Evolutionary conservation across 2,797 vertebrate genomes (phyloP), one percentile per base, ranked within the genome.

Genomic region (Thaleichthys pacificus): DNA sequence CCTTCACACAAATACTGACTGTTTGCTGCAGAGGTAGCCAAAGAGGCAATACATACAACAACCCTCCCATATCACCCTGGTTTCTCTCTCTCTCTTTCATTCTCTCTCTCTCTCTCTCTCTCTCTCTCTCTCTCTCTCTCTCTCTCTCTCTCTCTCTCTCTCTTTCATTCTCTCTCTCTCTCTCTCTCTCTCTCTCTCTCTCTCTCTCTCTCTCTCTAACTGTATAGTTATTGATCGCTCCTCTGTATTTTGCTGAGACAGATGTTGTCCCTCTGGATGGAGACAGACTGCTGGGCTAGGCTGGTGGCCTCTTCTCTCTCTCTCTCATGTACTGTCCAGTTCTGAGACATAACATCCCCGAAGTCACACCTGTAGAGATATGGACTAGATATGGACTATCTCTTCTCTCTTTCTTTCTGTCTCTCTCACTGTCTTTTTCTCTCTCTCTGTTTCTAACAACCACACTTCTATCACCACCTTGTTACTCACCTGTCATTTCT

Each of bases 161-260:
- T n/a, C n/a, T n/a, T n/a, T n/a, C n/a, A n/a, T n/a, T n/a, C n/a
- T n/a, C n/a, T n/a, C n/a, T n/a, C n/a, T n/a, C n/a, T n/a, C n/a
- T n/a, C n/a, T n/a, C n/a, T n/a, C n/a, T 54, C 14, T 70, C 61
- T 70, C 49, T 57, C 62, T 70, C 56, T 21, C 57, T 21, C 57
- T 8, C 57, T 8, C 21, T 9, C 57, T 3, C 62, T 6, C 9
- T n/a, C 42, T 17, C 65, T 22, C 35, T 84, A 88, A 89, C 88
- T 84, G 77, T 88, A 85, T 78, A 76, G 84, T 87, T 90, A 90
- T 91, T 89, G 90, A 90, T 90, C 79, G 78, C 79, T 73, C 60
- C 79, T 81, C 77, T 85, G 79, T 88, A 58, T 89, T 89, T 84
- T 87, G 89, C 88, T 90, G 89, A 91, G 87, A 88, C 85, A 84